phyloP scores from a whole-genome alignment of 2,888 invertebrate species.

The Leucania comma region DNA sequence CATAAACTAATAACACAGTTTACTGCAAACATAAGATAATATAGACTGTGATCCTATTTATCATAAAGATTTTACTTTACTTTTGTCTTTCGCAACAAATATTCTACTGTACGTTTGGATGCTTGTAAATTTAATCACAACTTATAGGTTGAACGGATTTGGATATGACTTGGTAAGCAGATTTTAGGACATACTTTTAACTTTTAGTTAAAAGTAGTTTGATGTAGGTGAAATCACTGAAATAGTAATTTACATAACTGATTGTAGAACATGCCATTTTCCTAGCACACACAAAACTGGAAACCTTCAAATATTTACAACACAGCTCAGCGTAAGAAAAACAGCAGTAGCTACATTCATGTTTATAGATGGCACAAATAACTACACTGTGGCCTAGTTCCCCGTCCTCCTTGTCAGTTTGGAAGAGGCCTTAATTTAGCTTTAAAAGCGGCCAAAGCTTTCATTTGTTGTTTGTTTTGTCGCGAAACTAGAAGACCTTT shows the following conservation, averaged over 20 bases:
- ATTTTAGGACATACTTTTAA: neutral
- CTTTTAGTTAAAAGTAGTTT: neutral
- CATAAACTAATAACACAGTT: neutral
- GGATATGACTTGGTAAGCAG: neutral
- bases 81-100: neutral
- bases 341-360: constrained; percentile 1
- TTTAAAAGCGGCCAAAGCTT: constrained; percentile 58
- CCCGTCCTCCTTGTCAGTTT: constrained; percentile 40
- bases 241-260: neutral
- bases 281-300: neutral
- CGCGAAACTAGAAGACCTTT: constrained; percentile 45
- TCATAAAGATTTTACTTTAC: neutral
- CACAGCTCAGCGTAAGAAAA: neutral
- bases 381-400: constrained; percentile 45
- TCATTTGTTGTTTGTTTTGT: constrained; percentile 33
- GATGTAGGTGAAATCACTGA: neutral
- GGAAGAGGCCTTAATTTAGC: constrained; percentile 56
- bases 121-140: neutral
- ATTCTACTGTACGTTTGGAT: neutral
- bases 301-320: neutral
- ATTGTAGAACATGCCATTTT: neutral
- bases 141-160: neutral
- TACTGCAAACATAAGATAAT: no score
- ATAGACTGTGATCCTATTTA: neutral
- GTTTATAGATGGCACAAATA: constrained; percentile 42